phyloP scores from a whole-genome alignment of 1,140 invertebrate species.

The Elysia chlorotica region DNA sequence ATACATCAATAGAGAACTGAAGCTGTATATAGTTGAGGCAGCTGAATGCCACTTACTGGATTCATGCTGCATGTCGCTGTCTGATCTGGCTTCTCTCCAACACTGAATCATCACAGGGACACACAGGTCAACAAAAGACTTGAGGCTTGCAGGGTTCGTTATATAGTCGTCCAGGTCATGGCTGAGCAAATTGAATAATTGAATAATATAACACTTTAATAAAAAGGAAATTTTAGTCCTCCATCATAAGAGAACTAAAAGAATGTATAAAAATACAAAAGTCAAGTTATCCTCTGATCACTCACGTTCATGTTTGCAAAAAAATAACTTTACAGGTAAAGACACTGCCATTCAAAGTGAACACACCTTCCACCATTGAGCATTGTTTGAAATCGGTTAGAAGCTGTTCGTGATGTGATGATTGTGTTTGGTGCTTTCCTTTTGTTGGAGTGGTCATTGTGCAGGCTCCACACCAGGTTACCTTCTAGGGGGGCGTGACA shows the following conservation, averaged over 20 bases:
- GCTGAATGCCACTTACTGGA: too few species aligned
- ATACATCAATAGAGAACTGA: too few species aligned
- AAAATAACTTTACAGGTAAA: not conserved
- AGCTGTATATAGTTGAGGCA: too few species aligned
- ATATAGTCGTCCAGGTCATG: conserved; percentile 11
- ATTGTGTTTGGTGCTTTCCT: too few species aligned
- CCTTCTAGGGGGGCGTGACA: too few species aligned
- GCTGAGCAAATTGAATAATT: conserved; percentile 2
- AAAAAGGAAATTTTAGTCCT: not conserved
- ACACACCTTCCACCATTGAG: too few species aligned
- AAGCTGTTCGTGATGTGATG: too few species aligned
- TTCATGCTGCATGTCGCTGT: not conserved
- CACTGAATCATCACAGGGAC: conserved; percentile 51
- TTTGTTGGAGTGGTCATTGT: too few species aligned
- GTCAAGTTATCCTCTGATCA: too few species aligned
- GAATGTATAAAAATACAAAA: not conserved
- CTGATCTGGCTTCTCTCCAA: conserved; percentile 47
- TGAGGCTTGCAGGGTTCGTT: conserved; percentile 25
- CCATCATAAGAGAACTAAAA: not conserved
- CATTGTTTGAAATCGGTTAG: too few species aligned
- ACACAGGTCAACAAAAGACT: conserved; percentile 36
- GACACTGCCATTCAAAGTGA: too few species aligned
- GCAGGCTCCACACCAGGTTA: too few species aligned
- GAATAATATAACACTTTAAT: not conserved
- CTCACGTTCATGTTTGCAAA: not conserved